Base-by-base conservation (phyloP, 2,113 vertebrate species). In the Thymallus thymallus region DNA sequence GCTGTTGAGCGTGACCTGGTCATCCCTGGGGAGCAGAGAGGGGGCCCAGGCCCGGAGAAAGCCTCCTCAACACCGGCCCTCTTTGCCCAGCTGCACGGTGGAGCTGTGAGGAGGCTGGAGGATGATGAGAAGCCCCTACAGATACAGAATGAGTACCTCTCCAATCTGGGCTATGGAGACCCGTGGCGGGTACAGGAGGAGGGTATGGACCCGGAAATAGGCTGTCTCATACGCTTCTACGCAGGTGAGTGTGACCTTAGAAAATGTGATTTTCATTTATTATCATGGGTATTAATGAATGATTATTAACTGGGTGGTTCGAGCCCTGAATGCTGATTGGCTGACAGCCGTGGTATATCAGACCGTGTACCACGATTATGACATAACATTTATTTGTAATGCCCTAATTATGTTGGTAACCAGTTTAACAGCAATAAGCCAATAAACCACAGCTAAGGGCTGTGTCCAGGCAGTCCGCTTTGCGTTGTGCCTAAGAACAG, bases 221-320 rank as follows among this genome's bases (percentile, higher is more conserved):
- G 96, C 86, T 95, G 95, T 81, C 92, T 98, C 82, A 94, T 97
- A 62, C 95, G 96, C 72, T 97, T 98, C 89, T 96, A 95, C 80
- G 94, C 95, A 87, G 96, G 96, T 97, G 87, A 93, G 87, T 80
- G 48, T 51, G 14, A 51, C 48, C 48, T 51, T 14, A 18, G 48
- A 18, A 51, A 14, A 51, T 51, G 35, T 41, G 9, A 10, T 41
- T 41, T 6, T 32, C 9, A 41, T 41, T 41, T 41, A 41, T 41
- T 41, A 41, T 41, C 2, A 10, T 41, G 35, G 9, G 9, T 41
- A 41, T 41, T 41, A 41, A 41, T 41, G 35, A 41, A 41, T 41
- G 35, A 10, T 41, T 41, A n/a, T n/a, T n/a, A n/a, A n/a, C n/a
- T n/a, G n/a, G n/a, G n/a, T n/a, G n/a, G n/a, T n/a, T n/a, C n/a